Evolutionary conservation across 2,888 invertebrate genomes (phyloP), one percentile per base, ranked within the genome.

Genomic region (Caenorhabditis zanzibari): DNA sequence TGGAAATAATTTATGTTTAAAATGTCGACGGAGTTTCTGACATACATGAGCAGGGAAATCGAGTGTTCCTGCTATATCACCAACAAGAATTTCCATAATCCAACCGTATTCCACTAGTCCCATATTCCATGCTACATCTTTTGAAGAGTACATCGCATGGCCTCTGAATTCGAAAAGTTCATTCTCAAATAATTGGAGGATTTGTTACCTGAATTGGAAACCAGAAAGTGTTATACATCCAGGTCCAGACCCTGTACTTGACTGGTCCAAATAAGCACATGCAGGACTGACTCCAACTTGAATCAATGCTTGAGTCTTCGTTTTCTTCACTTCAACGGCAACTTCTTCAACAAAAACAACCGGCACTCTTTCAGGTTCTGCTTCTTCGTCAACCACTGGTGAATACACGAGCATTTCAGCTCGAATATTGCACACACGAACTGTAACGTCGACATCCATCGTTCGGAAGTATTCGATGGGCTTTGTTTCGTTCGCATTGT

Each of bases 31-130:
- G 16, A 16, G 19, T 59, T 19, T 9, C 5, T 24, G 14, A 28
- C 83, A 68, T 63, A 90, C 90, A 59, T 90, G 88, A 19, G 82
- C 61, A 0, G 91, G 88, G 6, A 86, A 74, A 38, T 97, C 96
- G 61, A 98, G 94, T 91, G 96, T 95, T 0, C 97, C 98, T 32
- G 96, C 96, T 19, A 99, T 93, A 93, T 97, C 97, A 0, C 98
- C 98, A 56, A 98, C 93, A 89, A 97, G 96, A 5, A 97, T 74
- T 93, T 99, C 98, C 90, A 98, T 95, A 90, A 98, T 94, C 99
- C 99, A 99, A 0, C 96, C 96, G 93, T 99, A 99, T 93, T 99
- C 99, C 22, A 98, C 93, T 0, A 98, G 97, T 90, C 98, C 98
- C 93, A 97, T 96, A 90, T 97, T 96, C 24, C 97, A 94, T 10